Conservation (phyloP, 1,140 invertebrate species). For the Zaprionus davidi region DNA sequence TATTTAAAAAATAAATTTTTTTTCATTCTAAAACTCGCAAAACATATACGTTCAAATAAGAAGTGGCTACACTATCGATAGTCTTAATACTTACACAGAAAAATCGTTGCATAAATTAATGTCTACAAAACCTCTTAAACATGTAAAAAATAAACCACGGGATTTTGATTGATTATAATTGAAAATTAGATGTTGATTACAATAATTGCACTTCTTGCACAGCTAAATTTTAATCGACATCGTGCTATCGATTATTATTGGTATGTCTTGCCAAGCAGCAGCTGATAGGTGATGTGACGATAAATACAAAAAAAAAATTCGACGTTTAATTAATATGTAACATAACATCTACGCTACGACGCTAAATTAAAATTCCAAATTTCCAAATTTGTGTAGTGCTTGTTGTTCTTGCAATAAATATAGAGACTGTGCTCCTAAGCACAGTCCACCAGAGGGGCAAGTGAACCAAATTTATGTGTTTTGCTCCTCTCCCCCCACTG, state of each 20-base stretch:
- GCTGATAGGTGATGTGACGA: conserved; percentile 55
- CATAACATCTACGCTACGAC: conserved; percentile 45
- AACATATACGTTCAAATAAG: no score
- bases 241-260: conserved; percentile 36
- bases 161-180: background rate
- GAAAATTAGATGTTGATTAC: background rate
- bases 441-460: conserved; percentile 43
- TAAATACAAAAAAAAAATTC: conserved; percentile 49
- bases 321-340: conserved; percentile 57
- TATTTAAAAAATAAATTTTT: no score
- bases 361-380: conserved; percentile 56
- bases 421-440: conserved; percentile 31
- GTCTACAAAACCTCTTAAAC: no score
- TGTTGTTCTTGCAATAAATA: conserved; percentile 34
- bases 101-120: no score
- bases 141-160: background rate
- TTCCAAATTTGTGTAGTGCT: conserved; percentile 49
- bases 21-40: no score
- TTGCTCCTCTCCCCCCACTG: conserved; percentile 7
- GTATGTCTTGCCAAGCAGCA: conserved; percentile 35
- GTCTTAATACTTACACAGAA: no score
- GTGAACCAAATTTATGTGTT: conserved; percentile 38
- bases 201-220: background rate
- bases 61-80: no score
- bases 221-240: conserved; percentile 6